Evolutionary conservation across 2,113 vertebrate genomes (phyloP), one percentile per base, ranked within the genome.

Genomic region (Rhineura floridana): DNA sequence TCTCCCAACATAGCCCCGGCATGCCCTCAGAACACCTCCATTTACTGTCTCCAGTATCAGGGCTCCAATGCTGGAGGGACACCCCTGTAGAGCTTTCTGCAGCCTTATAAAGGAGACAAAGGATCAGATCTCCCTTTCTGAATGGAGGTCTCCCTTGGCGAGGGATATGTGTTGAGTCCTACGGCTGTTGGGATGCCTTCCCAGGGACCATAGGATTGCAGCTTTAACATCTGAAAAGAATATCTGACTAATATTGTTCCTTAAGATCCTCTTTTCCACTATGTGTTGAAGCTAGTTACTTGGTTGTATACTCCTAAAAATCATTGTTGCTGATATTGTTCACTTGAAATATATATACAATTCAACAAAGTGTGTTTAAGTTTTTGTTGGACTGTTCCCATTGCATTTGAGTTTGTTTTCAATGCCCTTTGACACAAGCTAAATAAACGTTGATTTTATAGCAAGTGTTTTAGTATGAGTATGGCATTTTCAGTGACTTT

Each of bases 381-480:
- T 86, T 87, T 87, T 42, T 73, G 44, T 63, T 82, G 13, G 86
- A 63, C 39, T 72, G 30, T 82, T 21, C 69, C 42, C 86, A 82
- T 73, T 63, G 79, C 79, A 62, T 69, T 19, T 62, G 69, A 75
- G 8, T 36, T 82, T 75, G 69, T 59, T 87, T 82, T 82, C 62
- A 80, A 69, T 62, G 52, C 44, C 52, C 21, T 42, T 87, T 87
- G 42, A 46, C 33, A 63, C 36, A 87, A 79, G 39, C 48, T 42
- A 70, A 87, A 81, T 52, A 83, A 88, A 83, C n/a, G 11, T 48
- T 44, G 33, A 52, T 88, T 83, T 75, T 83, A 88, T 63, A 76
- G 44, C 23, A 83, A 65, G 55, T 17, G 28, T 83, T 28, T 76
- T 19, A 80, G 46, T 69, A 19, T 33, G 28, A n/a, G 44, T 39